Percentiles rank a stretch among this genome's conserved stretches.
These are phyloP conservation scores for Silurus meridionalis DNA, from an alignment of 2,113 vertebrate species.

Conservation along the genomic window DNA sequence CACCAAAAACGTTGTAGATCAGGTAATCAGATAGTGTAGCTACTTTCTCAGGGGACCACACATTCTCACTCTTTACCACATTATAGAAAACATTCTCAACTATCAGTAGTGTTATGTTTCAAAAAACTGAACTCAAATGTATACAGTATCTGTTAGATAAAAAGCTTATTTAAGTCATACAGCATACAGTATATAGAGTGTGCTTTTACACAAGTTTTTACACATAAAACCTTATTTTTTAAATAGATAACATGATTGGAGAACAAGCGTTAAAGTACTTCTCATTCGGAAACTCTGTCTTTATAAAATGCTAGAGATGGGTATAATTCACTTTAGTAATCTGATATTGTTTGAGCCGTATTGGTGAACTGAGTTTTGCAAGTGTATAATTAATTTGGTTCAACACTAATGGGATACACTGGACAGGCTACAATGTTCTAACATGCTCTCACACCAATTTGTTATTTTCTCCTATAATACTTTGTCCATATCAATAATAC, in stretches of 20 bases:
- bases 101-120: neutral
- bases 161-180: neutral
- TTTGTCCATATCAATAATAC: neutral
- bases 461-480: neutral
- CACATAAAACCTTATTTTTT: neutral
- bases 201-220: neutral
- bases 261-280: neutral
- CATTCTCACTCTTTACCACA: neutral
- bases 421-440: neutral
- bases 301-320: neutral
- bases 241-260: neutral
- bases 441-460: neutral
- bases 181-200: neutral
- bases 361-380: neutral
- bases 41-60: neutral
- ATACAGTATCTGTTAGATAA: too few species aligned
- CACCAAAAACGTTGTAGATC: neutral
- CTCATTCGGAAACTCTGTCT: neutral
- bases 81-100: neutral
- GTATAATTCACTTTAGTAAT: neutral
- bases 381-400: neutral
- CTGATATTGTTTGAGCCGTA: neutral
- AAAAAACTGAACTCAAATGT: neutral
- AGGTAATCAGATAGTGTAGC: conserved; percentile 11
- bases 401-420: neutral